These are phyloP conservation scores for Papilio aristodemus DNA, from an alignment of 1,140 invertebrate genomes.

Conservation along the genomic window DNA sequence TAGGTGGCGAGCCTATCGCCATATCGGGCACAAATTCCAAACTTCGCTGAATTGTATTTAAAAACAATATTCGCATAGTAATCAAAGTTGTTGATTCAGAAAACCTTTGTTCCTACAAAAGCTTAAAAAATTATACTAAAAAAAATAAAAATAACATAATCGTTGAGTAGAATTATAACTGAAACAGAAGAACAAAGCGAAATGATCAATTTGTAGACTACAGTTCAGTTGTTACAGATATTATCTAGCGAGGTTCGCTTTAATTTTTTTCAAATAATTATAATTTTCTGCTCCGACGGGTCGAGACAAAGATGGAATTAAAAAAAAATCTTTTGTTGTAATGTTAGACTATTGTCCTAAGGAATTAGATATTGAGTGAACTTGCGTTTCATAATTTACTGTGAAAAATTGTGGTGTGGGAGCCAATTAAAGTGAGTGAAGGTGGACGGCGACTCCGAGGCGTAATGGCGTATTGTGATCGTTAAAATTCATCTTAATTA, in stretches of 20 bases:
- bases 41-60: no score
- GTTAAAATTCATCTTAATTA: slow-evolving; percentile 65
- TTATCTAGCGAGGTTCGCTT: slow-evolving; percentile 47
- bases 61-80: no score
- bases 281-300: slow-evolving; percentile 68
- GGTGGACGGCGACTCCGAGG: slow-evolving; percentile 38
- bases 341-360: slow-evolving; percentile 65
- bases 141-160: neutral
- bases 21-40: no score
- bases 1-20: no score
- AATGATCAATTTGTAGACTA: slow-evolving; percentile 43
- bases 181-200: slow-evolving; percentile 32
- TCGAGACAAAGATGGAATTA: slow-evolving; percentile 67
- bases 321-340: slow-evolving; percentile 70
- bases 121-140: neutral
- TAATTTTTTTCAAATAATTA: slow-evolving; percentile 65
- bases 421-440: slow-evolving; percentile 49
- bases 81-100: no score
- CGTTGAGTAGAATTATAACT: neutral
- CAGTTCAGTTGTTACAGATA: slow-evolving; percentile 40
- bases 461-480: slow-evolving; percentile 45
- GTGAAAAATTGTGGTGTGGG: slow-evolving; percentile 58
- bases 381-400: slow-evolving; percentile 62
- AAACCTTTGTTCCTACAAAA: no score
- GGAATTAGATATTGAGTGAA: slow-evolving; percentile 65